Evolutionary conservation across 2,797 vertebrate genomes (phyloP).

Genomic region (Ctenochaetus hawaiiensis): DNA sequence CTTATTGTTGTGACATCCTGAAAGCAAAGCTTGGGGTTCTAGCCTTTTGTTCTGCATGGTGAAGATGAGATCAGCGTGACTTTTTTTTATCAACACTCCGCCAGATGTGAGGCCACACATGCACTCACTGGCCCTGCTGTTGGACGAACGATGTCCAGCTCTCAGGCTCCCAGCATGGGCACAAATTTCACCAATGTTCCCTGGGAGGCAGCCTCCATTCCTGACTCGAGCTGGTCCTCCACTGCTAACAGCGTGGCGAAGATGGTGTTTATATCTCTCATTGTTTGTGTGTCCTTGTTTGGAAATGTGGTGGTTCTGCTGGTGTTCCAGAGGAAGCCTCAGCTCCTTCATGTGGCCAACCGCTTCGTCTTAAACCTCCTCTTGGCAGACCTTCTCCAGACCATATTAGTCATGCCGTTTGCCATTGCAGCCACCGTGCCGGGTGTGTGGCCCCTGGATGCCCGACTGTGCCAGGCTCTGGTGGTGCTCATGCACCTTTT

Average conservation of each 20-base stretch:
- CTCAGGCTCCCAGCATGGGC: slow-evolving; percentile 56
- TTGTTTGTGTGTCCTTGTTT: slow-evolving; percentile 88
- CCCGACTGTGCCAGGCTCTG: slow-evolving; percentile 88
- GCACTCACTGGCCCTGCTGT: slow-evolving; percentile 31
- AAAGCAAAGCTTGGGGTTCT: slow-evolving; percentile 29
- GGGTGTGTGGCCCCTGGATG: slow-evolving; percentile 89
- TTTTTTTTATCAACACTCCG: slow-evolving; percentile 23
- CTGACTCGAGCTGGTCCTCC: slow-evolving; percentile 59
- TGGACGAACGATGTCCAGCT: slow-evolving; percentile 73
- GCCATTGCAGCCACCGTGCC: slow-evolving; percentile 89
- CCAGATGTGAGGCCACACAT: slow-evolving; percentile 57
- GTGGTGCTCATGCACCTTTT: slow-evolving; percentile 94
- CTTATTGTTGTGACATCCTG: neutral
- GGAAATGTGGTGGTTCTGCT: slow-evolving; percentile 90
- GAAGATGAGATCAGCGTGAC: slow-evolving; percentile 66
- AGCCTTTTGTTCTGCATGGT: slow-evolving; percentile 12
- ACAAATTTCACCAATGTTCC: slow-evolving; percentile 74
- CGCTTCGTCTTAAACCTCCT: slow-evolving; percentile 93
- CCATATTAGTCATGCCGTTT: slow-evolving; percentile 91
- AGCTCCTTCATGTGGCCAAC: slow-evolving; percentile 92
- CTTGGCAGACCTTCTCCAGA: slow-evolving; percentile 91
- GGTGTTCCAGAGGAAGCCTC: slow-evolving; percentile 91
- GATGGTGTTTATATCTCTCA: slow-evolving; percentile 86
- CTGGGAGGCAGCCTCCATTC: slow-evolving; percentile 66
- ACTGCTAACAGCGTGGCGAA: slow-evolving; percentile 79